These are phyloP conservation scores for Crenichthys baileyi DNA, from an alignment of 2,797 vertebrate genomes.

Conservation along the genomic window DNA sequence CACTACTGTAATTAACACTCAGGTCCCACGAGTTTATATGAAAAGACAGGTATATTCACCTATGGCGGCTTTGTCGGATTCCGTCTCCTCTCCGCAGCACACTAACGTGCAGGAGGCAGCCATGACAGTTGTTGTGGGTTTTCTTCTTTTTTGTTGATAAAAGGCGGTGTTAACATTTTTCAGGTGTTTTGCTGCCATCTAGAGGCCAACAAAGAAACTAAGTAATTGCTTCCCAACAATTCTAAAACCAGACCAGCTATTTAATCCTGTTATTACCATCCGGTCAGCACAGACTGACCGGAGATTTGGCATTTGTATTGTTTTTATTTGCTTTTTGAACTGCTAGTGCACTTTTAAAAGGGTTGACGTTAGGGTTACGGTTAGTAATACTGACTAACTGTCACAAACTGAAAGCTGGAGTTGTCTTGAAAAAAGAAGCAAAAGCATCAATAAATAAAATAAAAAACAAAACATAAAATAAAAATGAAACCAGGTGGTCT, in stretches of 20 bases:
- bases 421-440: neutral
- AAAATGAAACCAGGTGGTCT: neutral
- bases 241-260: too few species aligned
- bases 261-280: neutral
- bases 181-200: neutral
- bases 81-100: slow-evolving; percentile 66
- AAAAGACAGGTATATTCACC: slow-evolving; percentile 61
- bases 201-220: neutral
- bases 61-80: slow-evolving; percentile 70
- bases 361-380: neutral
- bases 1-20: accelerated
- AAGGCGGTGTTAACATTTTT: neutral
- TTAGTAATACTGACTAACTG: neutral
- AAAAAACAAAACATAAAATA: neutral
- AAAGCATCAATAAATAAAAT: neutral
- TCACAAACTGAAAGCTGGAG: neutral
- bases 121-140: slow-evolving; percentile 62
- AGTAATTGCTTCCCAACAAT: too few species aligned
- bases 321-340: neutral
- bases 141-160: neutral
- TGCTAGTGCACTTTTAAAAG: neutral
- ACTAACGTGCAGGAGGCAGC: slow-evolving; percentile 70
- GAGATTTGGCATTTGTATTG: neutral
- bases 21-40: accelerated
- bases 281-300: neutral